Base-by-base conservation (phyloP, 2,888 invertebrate genomes). In the Diarsia mendica region DNA sequence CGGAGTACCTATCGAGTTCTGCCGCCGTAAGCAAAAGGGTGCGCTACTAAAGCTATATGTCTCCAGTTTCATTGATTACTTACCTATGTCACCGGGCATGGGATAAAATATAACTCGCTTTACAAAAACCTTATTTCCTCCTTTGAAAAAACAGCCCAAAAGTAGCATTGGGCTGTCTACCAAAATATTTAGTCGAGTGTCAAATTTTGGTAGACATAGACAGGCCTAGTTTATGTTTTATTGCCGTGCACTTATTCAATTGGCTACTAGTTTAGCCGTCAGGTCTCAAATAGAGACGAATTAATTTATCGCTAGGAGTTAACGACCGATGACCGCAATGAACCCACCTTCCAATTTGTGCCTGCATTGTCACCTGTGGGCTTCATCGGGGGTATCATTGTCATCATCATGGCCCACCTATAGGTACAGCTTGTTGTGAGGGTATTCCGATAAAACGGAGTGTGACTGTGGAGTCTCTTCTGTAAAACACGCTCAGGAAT, bases 181-280 rank as follows among this genome's bases (percentile, higher is more conserved):
- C n/a, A n/a, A n/a, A n/a, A n/a, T n/a, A n/a, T n/a, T n/a, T n/a
- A n/a, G n/a, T n/a, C n/a, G n/a, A n/a, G n/a, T n/a, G n/a, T n/a
- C n/a, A n/a, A n/a, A n/a, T n/a, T n/a, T n/a, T n/a, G 2, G 9
- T 39, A 39, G 15, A 49, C 2, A 39, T 9, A 44, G 39, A 39
- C 39, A 39, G 39, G 8, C 39, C 39, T 39, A 39, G 6, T 39
- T 39, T 39, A 39, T 39, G 15, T 64, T 51, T 55, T 15, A 64
- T 64, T 75, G n/a, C 33, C 55, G 67, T 79, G 58, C 67, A 81
- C 28, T 81, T 75, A 79, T 79, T 75, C 67, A 75, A 81, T 75
- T 79, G 64, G 20, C 18, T 28, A 48, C 55, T 20, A 61, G 60
- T 49, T 80, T 48, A 66, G 11, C 20, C 5, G 72, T 60, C 58